Conservation (phyloP, 1,140 invertebrate species). For the Drosophila arawakana region DNA sequence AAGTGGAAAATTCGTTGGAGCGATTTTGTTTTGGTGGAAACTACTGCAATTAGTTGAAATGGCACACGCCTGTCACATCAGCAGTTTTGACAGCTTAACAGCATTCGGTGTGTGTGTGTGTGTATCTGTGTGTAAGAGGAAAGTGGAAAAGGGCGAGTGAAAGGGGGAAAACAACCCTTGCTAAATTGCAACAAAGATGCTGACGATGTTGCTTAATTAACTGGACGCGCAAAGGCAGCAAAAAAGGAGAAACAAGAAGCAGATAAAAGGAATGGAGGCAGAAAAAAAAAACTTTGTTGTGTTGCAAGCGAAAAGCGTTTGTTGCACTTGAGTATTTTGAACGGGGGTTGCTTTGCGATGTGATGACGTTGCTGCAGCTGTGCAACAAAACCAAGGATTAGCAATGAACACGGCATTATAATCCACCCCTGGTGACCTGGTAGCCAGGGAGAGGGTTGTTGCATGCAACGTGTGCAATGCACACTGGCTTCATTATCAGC, state of each 20-base stretch:
- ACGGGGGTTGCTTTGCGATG: slow-evolving; percentile 47
- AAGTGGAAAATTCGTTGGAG: slow-evolving; percentile 10
- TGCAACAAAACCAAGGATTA: slow-evolving; percentile 68
- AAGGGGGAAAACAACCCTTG: slow-evolving; percentile 53
- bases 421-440: slow-evolving; percentile 15
- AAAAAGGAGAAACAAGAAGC: neutral
- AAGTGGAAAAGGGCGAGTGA: neutral
- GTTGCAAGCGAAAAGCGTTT: slow-evolving; percentile 45
- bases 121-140: neutral
- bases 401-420: slow-evolving; percentile 1
- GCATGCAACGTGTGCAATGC: slow-evolving; percentile 44
- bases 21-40: slow-evolving; percentile 32
- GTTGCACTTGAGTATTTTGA: slow-evolving; percentile 57
- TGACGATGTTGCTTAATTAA: slow-evolving; percentile 70
- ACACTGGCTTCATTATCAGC: slow-evolving; percentile 69
- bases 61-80: slow-evolving; percentile 72
- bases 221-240: slow-evolving; percentile 33
- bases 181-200: slow-evolving; percentile 75
- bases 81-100: slow-evolving; percentile 72
- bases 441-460: slow-evolving; percentile 43
- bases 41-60: slow-evolving; percentile 76
- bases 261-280: neutral
- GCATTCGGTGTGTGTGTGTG: slow-evolving; percentile 21
- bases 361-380: slow-evolving; percentile 66
- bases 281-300: slow-evolving; percentile 3